Percentiles rank a stretch among this genome's conserved stretches.
Evolutionary conservation across 2,797 vertebrate genomes (phyloP).

Genomic region (Anguilla megastoma): DNA sequence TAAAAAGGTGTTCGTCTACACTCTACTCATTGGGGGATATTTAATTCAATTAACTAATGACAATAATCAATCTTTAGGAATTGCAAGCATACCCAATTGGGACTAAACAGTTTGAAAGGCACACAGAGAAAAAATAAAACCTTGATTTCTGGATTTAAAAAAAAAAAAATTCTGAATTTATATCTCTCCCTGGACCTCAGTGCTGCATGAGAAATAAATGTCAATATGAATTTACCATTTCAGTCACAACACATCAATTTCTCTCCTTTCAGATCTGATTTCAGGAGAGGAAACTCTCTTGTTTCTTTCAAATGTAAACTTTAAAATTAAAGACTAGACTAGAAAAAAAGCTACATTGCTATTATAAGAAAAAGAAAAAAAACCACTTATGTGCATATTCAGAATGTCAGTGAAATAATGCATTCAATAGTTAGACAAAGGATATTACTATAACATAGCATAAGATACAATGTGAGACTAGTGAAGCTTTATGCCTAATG

Average conservation of each 20-base stretch:
- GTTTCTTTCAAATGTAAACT: not conserved
- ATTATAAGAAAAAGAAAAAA: not conserved
- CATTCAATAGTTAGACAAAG: too few relatives aligned
- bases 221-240: not conserved
- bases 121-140: not conserved
- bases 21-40: conserved; percentile 23
- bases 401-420: too few relatives aligned
- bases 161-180: not conserved
- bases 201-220: not conserved
- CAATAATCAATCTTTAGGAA: conserved; percentile 41
- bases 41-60: conserved; percentile 59
- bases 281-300: not conserved
- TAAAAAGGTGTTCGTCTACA: conserved; percentile 27
- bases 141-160: not conserved
- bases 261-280: not conserved
- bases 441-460: too few relatives aligned
- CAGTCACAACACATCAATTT: too few relatives aligned
- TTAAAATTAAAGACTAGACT: not conserved
- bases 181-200: not conserved
- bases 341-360: not conserved
- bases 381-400: too few relatives aligned
- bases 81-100: conserved; percentile 2
- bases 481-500: too few relatives aligned
- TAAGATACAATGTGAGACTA: too few relatives aligned
- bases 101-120: not conserved